These are phyloP conservation scores for Acinonyx jubatus DNA, from an alignment of 2,113 vertebrate species.

Conservation along the genomic window DNA sequence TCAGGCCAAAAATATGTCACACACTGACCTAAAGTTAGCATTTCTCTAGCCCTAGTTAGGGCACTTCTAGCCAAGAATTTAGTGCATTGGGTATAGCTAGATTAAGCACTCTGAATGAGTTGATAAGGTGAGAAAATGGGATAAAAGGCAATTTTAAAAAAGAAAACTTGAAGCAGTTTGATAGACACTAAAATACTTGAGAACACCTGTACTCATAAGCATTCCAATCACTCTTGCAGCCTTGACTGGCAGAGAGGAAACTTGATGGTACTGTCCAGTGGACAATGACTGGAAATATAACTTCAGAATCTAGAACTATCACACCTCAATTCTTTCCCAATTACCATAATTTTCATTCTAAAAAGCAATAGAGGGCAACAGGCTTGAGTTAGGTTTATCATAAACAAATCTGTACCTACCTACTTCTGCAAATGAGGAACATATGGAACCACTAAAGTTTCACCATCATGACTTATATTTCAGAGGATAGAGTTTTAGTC, in stretches of 20 bases:
- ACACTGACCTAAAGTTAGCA: background rate
- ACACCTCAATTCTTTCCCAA: background rate
- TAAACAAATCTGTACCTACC: background rate
- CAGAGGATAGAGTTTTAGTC: background rate
- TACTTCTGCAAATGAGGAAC: constrained; percentile 1
- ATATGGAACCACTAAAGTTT: background rate
- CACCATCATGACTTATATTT: background rate
- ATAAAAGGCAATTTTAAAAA: background rate
- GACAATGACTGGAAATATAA: background rate
- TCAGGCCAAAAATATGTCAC: background rate
- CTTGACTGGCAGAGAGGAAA: background rate
- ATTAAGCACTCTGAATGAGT: background rate
- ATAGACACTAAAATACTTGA: background rate
- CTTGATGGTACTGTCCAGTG: background rate
- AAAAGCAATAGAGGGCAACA: background rate
- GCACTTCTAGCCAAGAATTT: background rate
- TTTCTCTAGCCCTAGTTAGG: background rate
- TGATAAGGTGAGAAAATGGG: background rate
- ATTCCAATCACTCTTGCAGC: background rate
- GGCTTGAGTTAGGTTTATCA: background rate
- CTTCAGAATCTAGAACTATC: background rate
- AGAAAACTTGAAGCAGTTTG: background rate
- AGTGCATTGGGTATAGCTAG: background rate
- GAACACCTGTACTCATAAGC: background rate
- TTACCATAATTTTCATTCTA: background rate